A percentile compares a stretch with the other conserved stretches of the same genome.
Evolutionary conservation across 2,888 invertebrate genomes (phyloP).

Genomic region (Yponomeuta plumbellus): DNA sequence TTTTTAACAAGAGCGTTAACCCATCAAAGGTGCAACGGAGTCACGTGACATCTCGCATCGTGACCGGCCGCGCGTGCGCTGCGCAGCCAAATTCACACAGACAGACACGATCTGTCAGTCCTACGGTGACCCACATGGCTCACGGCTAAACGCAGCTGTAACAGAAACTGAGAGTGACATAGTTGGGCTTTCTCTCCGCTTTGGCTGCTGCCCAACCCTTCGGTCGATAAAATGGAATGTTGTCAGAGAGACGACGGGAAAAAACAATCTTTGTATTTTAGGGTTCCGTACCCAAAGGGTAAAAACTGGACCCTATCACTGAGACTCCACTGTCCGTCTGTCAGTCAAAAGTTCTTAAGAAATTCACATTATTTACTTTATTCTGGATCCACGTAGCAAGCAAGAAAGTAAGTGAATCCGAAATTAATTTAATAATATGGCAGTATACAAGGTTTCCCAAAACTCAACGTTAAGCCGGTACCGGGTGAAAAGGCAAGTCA

Average conservation of each 20-base stretch:
- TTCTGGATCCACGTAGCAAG: no score
- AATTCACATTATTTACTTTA: no score
- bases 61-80: slow-evolving; percentile 24
- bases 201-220: background rate
- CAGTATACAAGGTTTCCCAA: no score
- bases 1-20: background rate
- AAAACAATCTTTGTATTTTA: no score
- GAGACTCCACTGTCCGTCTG: no score
- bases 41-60: slow-evolving; percentile 22
- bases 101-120: slow-evolving; percentile 14
- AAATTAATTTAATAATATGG: no score
- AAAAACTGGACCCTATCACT: no score
- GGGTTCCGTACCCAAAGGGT: no score
- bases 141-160: background rate
- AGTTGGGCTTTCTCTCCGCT: background rate
- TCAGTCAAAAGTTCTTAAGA: no score
- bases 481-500: no score
- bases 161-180: background rate
- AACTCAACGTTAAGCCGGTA: no score
- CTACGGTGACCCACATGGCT: slow-evolving; percentile 1
- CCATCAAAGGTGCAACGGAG: slow-evolving; percentile 9
- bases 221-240: background rate
- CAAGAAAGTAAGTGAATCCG: no score
- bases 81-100: slow-evolving; percentile 24
- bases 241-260: background rate